A percentile compares a stretch with the other conserved stretches of the same genome.
Conservation (phyloP, 92 coral and sea anemone genomes). For the Epizoanthus scotinus region DNA sequence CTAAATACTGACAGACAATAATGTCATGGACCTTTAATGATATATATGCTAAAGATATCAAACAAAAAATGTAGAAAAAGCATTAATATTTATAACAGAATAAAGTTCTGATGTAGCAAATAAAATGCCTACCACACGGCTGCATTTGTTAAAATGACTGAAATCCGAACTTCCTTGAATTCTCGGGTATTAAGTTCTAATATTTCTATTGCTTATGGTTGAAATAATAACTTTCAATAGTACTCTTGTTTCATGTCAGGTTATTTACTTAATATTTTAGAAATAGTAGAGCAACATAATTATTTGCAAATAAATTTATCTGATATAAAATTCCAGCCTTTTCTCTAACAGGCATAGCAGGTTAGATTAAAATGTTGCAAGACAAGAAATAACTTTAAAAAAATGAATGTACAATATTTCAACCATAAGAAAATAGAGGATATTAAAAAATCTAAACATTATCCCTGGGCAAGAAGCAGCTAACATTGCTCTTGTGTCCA, state of each 20-base stretch:
- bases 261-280: too few relatives aligned
- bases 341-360: not conserved
- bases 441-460: not conserved
- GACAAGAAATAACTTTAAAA: not conserved
- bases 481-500: constrained; percentile 12
- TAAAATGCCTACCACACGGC: not conserved
- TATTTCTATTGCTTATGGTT: constrained; percentile 9
- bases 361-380: not conserved
- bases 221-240: not conserved
- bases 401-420: not conserved
- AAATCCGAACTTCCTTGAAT: not conserved
- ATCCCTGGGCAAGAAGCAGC: not conserved
- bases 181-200: not conserved
- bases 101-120: not conserved
- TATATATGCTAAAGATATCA: not conserved
- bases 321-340: not conserved
- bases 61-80: not conserved
- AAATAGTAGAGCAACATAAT: too few relatives aligned
- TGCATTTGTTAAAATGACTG: not conserved
- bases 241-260: too few relatives aligned
- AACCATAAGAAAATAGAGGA: not conserved
- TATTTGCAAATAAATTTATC: too few relatives aligned
- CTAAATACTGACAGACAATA: constrained; percentile 33
- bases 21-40: constrained; percentile 27
- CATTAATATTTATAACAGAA: not conserved